Conservation (phyloP, 2,888 invertebrate genomes). For the Drosophila anomalata region DNA sequence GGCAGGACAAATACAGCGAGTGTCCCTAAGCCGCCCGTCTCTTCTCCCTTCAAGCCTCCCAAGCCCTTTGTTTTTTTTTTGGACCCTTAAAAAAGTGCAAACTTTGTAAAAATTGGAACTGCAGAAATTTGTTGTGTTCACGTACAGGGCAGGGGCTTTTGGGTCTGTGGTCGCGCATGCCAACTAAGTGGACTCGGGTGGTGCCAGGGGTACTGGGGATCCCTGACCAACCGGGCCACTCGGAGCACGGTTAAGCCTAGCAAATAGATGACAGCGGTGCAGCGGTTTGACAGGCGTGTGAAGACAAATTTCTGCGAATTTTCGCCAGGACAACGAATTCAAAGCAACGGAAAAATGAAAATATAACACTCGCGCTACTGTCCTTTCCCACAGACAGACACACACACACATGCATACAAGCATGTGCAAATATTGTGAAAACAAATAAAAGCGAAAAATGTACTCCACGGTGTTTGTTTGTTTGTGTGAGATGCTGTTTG, state of each 20-base stretch:
- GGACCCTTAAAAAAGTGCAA: slow-evolving; percentile 50
- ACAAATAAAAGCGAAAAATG: slow-evolving; percentile 68
- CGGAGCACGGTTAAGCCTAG: slow-evolving; percentile 44
- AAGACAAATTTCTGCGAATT: slow-evolving; percentile 72
- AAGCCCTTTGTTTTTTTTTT: slow-evolving; percentile 15
- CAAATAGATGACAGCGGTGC: slow-evolving; percentile 73
- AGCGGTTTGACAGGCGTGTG: slow-evolving; percentile 76
- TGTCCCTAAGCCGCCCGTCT: background rate
- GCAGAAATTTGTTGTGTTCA: slow-evolving; percentile 63
- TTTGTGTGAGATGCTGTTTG: background rate
- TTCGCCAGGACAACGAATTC: slow-evolving; percentile 57
- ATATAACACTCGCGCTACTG: slow-evolving; percentile 26
- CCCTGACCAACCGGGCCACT: background rate
- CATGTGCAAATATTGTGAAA: slow-evolving; percentile 63
- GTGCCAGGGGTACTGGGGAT: background rate
- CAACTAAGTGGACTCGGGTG: slow-evolving; percentile 60
- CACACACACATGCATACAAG: slow-evolving; percentile 28
- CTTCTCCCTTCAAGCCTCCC: background rate
- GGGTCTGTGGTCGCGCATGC: slow-evolving; percentile 71
- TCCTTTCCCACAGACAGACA: slow-evolving; percentile 12
- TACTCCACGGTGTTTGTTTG: slow-evolving; percentile 43
- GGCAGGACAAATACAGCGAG: slow-evolving; percentile 30
- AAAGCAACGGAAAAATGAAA: slow-evolving; percentile 45
- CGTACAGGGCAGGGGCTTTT: slow-evolving; percentile 61
- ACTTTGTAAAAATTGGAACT: slow-evolving; percentile 71